Evolutionary conservation across 2,888 invertebrate species (phyloP), one percentile per base, ranked within the genome.

Genomic region (Disparrhopalites patrizii): DNA sequence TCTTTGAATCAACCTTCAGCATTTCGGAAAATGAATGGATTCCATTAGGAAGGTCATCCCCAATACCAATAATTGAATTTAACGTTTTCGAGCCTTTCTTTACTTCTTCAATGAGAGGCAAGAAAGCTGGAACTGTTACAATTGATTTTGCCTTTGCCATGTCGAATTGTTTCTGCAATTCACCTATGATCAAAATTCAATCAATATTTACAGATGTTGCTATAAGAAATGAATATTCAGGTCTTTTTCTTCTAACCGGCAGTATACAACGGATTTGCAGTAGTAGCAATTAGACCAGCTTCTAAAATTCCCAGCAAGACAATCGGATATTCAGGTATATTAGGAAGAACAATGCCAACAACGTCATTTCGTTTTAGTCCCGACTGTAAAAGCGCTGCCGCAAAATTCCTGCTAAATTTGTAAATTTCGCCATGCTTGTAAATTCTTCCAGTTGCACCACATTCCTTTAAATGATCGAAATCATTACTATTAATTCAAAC

Each of bases 301-400:
- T 67, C 62, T 52, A 74, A 70, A 31, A 72, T 71, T 18, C 75
- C 76, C 27, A 76, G 54, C 23, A 74, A 56, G 25, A 68, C 66
- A 1, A 76, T 68, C 0, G 76, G 64, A 64, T 73, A 76, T 58
- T 76, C 76, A 10, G 74, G 73, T n/a, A 74, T 60, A 61, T 76
- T 76, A 23, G 76, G 76, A 8, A 73, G 63, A 8, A 76, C 69
- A 25, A 76, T 60, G 7, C 72, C 76, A 50, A 75, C 62, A 7
- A 75, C 74, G 36, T 76, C 71, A 1, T 50, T 31, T 20, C 50
- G 52, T 40, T 60, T 52, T 3, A 58, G 36, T 10, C 38, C 70
- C 15, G 71, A 65, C 54, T 63, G n/a, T 2, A 69, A 60, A 40
- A 73, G 54, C 20, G 73, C 68, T 5, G 73, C 68, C 1, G 66